A percentile compares a stretch with the other conserved stretches of the same genome.
Conservation (phyloP, 2,888 invertebrate genomes). For the Ochropleura leucogaster region DNA sequence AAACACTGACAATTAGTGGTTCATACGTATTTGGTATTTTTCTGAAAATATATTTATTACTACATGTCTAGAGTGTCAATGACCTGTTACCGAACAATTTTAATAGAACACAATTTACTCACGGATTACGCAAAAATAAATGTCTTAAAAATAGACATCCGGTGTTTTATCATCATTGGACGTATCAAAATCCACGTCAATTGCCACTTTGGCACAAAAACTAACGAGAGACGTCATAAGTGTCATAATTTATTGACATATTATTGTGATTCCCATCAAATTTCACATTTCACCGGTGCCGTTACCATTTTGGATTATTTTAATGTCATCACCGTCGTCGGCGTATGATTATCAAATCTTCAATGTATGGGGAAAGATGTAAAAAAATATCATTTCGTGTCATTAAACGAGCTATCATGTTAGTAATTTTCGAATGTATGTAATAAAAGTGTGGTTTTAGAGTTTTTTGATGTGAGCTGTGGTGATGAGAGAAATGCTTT, state of each 20-base stretch:
- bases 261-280: conserved; percentile 59
- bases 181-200: conserved; percentile 50
- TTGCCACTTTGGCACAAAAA: conserved; percentile 57
- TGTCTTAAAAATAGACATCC: conserved; percentile 46
- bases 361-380: conserved; percentile 22
- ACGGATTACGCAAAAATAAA: conserved; percentile 40
- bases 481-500: conserved; percentile 44
- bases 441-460: conserved; percentile 49
- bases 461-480: conserved; percentile 46
- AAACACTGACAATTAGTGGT: background rate
- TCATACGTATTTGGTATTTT: too few species aligned
- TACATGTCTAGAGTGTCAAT: conserved; percentile 16
- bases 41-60: background rate
- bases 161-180: conserved; percentile 50
- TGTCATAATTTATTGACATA: conserved; percentile 58
- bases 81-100: conserved; percentile 41
- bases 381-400: conserved; percentile 37
- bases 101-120: conserved; percentile 20
- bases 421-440: conserved; percentile 30
- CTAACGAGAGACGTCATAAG: conserved; percentile 41
- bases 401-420: conserved; percentile 34
- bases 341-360: conserved; percentile 26
- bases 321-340: conserved; percentile 37
- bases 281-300: conserved; percentile 57
- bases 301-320: conserved; percentile 59